Percentiles rank a stretch among this genome's conserved stretches.
Evolutionary conservation across 1,140 invertebrate genomes (phyloP).

Genomic region (Drosophila sulfurigaster): DNA sequence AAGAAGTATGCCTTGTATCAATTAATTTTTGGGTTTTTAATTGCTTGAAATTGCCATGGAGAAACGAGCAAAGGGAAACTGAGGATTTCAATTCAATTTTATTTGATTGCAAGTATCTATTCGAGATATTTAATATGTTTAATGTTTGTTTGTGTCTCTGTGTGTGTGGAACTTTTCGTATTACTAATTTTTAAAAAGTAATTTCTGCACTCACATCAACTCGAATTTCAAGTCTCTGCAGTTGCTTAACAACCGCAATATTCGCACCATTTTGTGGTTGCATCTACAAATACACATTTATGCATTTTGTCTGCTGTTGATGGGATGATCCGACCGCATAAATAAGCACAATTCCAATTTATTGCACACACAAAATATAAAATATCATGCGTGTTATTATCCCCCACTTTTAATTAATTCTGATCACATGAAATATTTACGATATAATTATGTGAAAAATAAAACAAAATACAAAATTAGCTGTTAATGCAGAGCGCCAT

Average conservation of each 20-base stretch:
- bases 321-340: slow-evolving; percentile 29
- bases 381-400: slow-evolving; percentile 39
- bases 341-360: slow-evolving; percentile 64
- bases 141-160: too few relatives aligned
- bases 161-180: not conserved
- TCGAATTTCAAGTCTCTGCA: slow-evolving; percentile 9
- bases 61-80: not conserved
- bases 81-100: slow-evolving; percentile 10
- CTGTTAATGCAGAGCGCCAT: slow-evolving; percentile 25
- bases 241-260: slow-evolving; percentile 36
- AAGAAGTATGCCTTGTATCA: slow-evolving; percentile 26
- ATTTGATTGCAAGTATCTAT: not conserved
- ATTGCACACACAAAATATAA: slow-evolving; percentile 29
- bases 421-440: slow-evolving; percentile 63
- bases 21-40: slow-evolving; percentile 56
- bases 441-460: slow-evolving; percentile 28
- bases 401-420: slow-evolving; percentile 66
- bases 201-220: slow-evolving; percentile 4
- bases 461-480: slow-evolving; percentile 9
- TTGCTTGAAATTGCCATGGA: slow-evolving; percentile 35
- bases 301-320: slow-evolving; percentile 3
- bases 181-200: slow-evolving; percentile 6
- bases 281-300: not conserved
- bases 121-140: not conserved
- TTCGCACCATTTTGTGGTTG: slow-evolving; percentile 33